phyloP scores from a whole-genome alignment of 2,797 vertebrate genomes.

The Ptychobarbus kaznakovi region DNA sequence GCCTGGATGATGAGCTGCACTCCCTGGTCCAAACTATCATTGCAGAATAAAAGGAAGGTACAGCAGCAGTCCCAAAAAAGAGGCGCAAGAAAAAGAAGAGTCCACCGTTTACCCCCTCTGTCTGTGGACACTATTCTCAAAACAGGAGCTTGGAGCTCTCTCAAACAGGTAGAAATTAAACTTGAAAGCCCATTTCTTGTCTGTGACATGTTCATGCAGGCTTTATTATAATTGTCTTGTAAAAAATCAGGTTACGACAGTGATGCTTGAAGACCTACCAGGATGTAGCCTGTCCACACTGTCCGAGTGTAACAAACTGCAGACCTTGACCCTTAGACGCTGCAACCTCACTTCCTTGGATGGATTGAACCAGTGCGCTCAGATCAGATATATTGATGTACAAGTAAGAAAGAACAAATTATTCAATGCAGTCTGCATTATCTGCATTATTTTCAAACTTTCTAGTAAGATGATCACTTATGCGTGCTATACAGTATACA shows the following conservation, averaged over 20 bases:
- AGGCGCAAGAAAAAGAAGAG: conserved; percentile 61
- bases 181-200: neutral
- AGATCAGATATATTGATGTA: conserved; percentile 83
- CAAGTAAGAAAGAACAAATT: conserved; percentile 77
- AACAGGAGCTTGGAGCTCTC: conserved; percentile 73
- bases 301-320: conserved; percentile 80
- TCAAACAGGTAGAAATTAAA: conserved; percentile 82
- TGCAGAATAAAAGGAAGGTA: conserved; percentile 78
- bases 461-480: neutral
- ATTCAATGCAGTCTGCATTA: neutral
- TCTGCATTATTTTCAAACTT: neutral
- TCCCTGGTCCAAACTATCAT: conserved; percentile 83
- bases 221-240: conserved; percentile 23
- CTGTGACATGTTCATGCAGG: neutral
- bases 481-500: neutral
- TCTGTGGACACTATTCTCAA: conserved; percentile 76
- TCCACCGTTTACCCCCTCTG: conserved; percentile 73
- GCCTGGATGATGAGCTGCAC: conserved; percentile 85
- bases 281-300: conserved; percentile 84
- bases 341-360: conserved; percentile 86
- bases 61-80: conserved; percentile 41
- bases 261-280: conserved; percentile 84
- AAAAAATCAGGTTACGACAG: conserved; percentile 80
- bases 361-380: conserved; percentile 77
- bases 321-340: conserved; percentile 81